Evolutionary conservation across 2,113 vertebrate species (phyloP).

Genomic region (Podarcis raffonei): DNA sequence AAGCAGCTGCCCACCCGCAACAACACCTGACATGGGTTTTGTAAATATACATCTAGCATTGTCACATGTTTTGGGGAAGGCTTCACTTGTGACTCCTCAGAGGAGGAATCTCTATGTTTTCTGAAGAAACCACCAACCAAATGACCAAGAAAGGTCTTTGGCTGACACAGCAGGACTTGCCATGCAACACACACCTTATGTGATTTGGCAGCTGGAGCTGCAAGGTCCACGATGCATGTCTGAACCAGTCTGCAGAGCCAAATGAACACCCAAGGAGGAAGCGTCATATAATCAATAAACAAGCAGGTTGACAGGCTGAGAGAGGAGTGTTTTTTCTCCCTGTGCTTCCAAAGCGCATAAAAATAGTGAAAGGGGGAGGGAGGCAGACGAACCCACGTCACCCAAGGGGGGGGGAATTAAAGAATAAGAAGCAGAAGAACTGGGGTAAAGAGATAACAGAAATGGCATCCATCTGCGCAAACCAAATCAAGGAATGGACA

Average conservation of each 20-base stretch:
- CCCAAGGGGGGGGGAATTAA: accelerated
- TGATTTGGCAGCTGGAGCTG: not conserved
- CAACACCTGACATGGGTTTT: no score
- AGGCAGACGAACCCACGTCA: no score
- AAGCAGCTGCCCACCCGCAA: no score
- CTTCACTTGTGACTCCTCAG: no score
- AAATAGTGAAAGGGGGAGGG: not conserved
- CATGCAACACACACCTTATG: no score
- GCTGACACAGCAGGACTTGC: no score
- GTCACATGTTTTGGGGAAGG: no score
- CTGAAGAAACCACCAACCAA: no score
- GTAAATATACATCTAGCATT: no score
- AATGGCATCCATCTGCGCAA: slow-evolving; percentile 61
- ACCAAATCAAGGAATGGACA: slow-evolving; percentile 65
- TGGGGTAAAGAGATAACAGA: slow-evolving; percentile 55
- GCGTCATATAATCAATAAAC: not conserved
- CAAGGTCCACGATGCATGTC: not conserved
- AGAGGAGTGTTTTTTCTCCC: not conserved
- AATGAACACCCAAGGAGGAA: not conserved
- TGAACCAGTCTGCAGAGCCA: not conserved
- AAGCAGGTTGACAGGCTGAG: not conserved
- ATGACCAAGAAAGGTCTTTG: no score
- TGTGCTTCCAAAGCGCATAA: not conserved
- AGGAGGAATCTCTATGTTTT: no score
- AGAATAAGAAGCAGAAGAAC: slow-evolving; percentile 46